Conservation (phyloP, 1,140 invertebrate genomes). For the Hylyphantes graminicola region DNA sequence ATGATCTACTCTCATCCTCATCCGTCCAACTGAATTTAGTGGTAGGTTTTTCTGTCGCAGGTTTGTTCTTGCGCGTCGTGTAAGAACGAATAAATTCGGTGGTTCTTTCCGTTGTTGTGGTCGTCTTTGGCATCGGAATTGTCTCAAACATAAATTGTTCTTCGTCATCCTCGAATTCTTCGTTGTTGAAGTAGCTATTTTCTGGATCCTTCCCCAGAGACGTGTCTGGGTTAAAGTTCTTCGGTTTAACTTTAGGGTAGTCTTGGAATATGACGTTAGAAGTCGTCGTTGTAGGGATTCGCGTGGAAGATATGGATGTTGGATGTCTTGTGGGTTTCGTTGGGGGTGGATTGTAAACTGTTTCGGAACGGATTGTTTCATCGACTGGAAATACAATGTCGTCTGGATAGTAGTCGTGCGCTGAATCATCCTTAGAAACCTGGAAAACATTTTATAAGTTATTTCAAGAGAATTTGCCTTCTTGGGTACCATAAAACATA, state of each 20-base stretch:
- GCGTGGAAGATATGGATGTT: background rate
- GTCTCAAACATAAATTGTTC: background rate
- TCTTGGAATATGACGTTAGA: background rate
- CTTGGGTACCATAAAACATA: no score
- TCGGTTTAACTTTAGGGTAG: background rate
- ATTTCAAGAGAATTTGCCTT: no score
- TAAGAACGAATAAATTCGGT: background rate
- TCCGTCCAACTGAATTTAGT: no score
- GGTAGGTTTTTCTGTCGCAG: no score
- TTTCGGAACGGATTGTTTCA: background rate
- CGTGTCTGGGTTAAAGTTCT: background rate
- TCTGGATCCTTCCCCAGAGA: conserved; percentile 9
- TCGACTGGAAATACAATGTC: conserved; percentile 14
- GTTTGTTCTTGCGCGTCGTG: no score
- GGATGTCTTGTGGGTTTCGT: background rate
- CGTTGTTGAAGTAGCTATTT: background rate
- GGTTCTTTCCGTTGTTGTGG: background rate
- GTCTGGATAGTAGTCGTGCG: background rate
- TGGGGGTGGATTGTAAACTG: background rate
- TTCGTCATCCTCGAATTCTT: background rate
- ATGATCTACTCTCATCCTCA: no score
- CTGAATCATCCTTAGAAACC: background rate
- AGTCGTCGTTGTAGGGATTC: background rate
- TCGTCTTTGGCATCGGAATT: background rate
- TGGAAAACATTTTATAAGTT: background rate